Conservation (phyloP, 2,797 vertebrate genomes). For the Coracias cyanogaster region DNA sequence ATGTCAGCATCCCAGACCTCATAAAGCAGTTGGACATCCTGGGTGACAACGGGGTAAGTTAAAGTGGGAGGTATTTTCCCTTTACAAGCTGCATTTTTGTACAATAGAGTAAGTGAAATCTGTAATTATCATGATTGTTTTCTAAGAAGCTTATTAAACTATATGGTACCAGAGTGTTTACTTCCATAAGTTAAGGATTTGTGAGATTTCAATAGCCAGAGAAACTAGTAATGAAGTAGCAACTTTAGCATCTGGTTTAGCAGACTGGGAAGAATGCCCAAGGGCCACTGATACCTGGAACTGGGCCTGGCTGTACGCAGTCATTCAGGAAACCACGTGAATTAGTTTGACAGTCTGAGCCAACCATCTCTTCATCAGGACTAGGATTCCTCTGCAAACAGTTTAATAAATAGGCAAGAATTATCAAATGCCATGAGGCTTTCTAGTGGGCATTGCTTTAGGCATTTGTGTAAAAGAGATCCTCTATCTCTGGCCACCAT, state of each 20-base stretch:
- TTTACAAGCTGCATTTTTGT: background rate
- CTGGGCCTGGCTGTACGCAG: background rate
- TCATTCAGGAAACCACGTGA: background rate
- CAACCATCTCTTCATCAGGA: background rate
- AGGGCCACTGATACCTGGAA: conserved; percentile 6
- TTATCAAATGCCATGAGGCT: background rate
- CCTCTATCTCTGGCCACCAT: background rate
- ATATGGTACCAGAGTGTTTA: background rate
- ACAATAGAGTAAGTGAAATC: background rate
- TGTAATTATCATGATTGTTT: background rate
- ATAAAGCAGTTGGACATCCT: conserved; percentile 98
- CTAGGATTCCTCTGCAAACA: conserved; percentile 12
- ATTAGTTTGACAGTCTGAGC: conserved; percentile 20
- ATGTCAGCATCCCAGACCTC: conserved; percentile 97
- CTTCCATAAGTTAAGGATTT: background rate
- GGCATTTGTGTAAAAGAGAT: background rate
- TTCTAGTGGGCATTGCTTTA: background rate
- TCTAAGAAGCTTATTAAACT: background rate
- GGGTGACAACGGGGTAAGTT: conserved; percentile 96
- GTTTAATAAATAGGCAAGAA: conserved; percentile 1
- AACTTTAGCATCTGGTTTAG: background rate
- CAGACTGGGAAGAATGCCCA: background rate
- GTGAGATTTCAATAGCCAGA: background rate
- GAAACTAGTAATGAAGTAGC: background rate
- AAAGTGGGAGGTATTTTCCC: background rate